Evolutionary conservation across 2,113 vertebrate species (phyloP), one percentile per base, ranked within the genome.

Genomic region (Madoqua kirkii): DNA sequence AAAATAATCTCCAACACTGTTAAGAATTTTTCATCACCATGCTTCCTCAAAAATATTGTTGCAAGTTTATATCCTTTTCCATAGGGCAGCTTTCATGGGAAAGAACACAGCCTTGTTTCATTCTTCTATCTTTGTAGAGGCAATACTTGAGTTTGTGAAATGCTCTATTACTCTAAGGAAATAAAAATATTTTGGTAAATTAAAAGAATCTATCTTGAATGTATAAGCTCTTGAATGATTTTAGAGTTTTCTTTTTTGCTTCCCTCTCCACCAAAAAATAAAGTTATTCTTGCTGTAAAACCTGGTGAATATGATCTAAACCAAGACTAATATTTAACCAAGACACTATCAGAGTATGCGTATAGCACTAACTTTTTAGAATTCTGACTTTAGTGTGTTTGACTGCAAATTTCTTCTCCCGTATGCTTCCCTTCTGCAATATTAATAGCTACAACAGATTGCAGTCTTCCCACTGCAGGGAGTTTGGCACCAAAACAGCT

Each of bases 361-460:
- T 25, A 43, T 3, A 23, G 7, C 40, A 81, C 29, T 52, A 81
- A 67, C 64, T 85, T 87, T 92, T 84, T 62, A 7, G 23, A 84
- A 43, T 78, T 90, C 50, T 90, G 83, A 94, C 71, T 92, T 52
- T 50, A 57, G 16, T 16, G 45, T 62, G 54, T 93, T 95, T 76
- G 92, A 93, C 59, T 57, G 48, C 33, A 87, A 59, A 86, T 89
- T 90, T 64, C 86, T 76, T 84, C 64, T 55, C 33, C 57, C 54
- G 57, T 76, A 21, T 45, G 74, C 50, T 96, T 97, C 96, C 59
- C 85, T 93, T 60, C 71, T 95, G 60, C 19, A 86, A 54, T 91
- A 97, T 96, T 96, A 97, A 98, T 97, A 97, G 97, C 57, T 52
- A 59, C 87, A 88, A 48, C 96, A 97, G 97, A 97, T 91, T 97